Percentiles rank a stretch among this genome's conserved stretches.
Evolutionary conservation across 2,113 vertebrate genomes (phyloP).

Genomic region (Stegostoma tigrinum): DNA sequence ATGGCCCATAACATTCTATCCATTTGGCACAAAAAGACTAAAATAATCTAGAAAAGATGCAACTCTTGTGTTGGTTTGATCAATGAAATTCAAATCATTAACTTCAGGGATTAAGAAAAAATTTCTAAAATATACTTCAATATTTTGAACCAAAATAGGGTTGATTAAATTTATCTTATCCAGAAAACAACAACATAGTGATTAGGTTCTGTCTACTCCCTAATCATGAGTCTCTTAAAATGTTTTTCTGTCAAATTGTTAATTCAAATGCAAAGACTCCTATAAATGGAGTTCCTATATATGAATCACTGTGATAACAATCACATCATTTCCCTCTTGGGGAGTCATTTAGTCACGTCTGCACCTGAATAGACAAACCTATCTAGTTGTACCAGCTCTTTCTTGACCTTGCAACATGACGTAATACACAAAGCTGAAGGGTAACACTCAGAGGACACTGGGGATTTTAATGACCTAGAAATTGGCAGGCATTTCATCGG

Average conservation of each 20-base stretch:
- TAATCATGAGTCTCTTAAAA: neutral
- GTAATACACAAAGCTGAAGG: neutral
- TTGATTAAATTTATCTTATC: neutral
- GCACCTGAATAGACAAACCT: neutral
- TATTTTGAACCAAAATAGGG: neutral
- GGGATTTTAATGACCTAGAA: slow-evolving; percentile 6
- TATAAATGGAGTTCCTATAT: slow-evolving; percentile 33
- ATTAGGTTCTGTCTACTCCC: slow-evolving; percentile 18
- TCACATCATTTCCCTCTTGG: slow-evolving; percentile 32
- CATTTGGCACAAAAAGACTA: neutral
- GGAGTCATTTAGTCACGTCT: neutral
- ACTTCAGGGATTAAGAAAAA: neutral
- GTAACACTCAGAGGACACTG: neutral
- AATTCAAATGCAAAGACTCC: slow-evolving; percentile 40
- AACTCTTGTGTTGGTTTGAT: neutral
- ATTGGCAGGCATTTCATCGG: neutral
- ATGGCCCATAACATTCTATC: neutral
- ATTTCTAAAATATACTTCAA: neutral
- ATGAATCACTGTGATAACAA: slow-evolving; percentile 48
- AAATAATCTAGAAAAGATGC: neutral
- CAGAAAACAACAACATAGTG: neutral
- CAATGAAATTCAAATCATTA: neutral
- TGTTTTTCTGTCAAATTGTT: slow-evolving; percentile 5
- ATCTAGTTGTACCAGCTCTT: neutral
- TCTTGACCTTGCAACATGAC: neutral